Conservation (phyloP, 2,113 vertebrate genomes). For the Tragelaphus scriptus region DNA sequence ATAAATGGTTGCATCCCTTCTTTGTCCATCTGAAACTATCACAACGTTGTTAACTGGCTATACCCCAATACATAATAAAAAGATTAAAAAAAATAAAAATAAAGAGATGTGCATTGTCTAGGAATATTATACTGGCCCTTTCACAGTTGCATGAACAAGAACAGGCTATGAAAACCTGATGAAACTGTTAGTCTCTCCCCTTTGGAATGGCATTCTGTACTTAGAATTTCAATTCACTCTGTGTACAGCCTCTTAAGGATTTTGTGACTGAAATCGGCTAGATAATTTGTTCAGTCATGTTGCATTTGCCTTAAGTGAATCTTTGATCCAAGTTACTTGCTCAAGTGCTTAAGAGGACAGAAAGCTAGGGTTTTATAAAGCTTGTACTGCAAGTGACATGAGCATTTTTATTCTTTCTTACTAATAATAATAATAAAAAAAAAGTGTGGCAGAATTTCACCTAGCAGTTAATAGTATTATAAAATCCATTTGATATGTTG, state of each 20-base stretch:
- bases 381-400: background rate
- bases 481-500: background rate
- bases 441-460: background rate
- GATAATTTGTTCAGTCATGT: too few species aligned
- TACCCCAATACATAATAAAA: background rate
- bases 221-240: too few species aligned
- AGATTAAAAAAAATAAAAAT: background rate
- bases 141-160: background rate
- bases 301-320: background rate
- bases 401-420: background rate
- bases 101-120: background rate
- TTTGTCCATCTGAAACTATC: background rate
- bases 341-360: background rate
- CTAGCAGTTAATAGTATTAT: background rate
- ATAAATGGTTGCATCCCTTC: background rate
- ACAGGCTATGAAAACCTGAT: too few species aligned
- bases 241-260: too few species aligned
- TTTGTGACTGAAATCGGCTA: too few species aligned
- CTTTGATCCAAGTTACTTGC: background rate
- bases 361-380: background rate
- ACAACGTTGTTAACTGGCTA: background rate
- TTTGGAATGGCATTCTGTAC: too few species aligned
- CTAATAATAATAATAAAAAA: background rate
- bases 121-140: background rate
- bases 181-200: too few species aligned